Evolutionary conservation across 2,113 vertebrate species (phyloP).

Genomic region (Toxotes jaculatrix): DNA sequence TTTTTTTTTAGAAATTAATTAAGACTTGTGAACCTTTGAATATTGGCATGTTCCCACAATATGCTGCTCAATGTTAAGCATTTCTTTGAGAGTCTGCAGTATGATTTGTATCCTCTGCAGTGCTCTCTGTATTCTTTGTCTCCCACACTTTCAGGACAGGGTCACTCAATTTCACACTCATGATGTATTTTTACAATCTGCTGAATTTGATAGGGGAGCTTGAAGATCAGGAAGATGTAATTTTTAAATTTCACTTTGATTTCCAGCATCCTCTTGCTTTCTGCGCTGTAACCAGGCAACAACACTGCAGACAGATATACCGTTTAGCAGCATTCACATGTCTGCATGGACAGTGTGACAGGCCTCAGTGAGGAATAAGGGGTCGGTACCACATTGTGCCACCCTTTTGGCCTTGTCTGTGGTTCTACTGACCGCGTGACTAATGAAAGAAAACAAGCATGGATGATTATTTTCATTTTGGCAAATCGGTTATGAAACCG

Average conservation of each 20-base stretch:
- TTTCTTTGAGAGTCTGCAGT: neutral
- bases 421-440: neutral
- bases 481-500: neutral
- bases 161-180: neutral
- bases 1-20: neutral
- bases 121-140: neutral
- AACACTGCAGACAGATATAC: neutral
- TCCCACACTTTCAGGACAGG: neutral
- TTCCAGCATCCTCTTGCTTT: slow-evolving; percentile 16
- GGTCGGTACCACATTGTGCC: neutral
- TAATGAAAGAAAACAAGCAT: neutral
- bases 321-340: neutral
- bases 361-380: neutral
- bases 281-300: slow-evolving; percentile 44
- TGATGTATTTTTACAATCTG: neutral
- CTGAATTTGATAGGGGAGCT: neutral
- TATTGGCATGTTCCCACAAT: neutral
- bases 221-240: slow-evolving; percentile 17
- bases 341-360: neutral
- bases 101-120: neutral
- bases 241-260: slow-evolving; percentile 38
- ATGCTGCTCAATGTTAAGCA: neutral
- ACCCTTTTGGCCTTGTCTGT: neutral
- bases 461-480: neutral
- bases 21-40: neutral